Evolutionary conservation across 23 tunicate species (phyloP), one percentile per base, ranked within the genome.

Genomic region (Halocynthia aurantium): DNA sequence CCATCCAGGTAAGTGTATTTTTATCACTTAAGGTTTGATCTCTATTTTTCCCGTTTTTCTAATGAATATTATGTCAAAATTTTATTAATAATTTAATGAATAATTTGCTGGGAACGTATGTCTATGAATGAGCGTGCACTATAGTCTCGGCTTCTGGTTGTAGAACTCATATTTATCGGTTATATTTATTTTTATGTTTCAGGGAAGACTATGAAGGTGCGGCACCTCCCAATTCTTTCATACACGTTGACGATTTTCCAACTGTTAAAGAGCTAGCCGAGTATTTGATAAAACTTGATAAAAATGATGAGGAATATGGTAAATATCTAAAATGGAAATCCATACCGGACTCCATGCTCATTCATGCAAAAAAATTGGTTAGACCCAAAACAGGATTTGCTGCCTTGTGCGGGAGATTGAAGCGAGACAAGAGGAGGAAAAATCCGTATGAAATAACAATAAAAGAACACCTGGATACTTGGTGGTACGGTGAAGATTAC

Each of bases 401-500:
- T 13, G 22, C 70, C 10, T 49, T 55, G 8, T 22, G 17, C 4
- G 19, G 58, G 5, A 18, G 56, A 57, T 52, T 17, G 57, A 61
- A 53, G n/a, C 65, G 7, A 2, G 70, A 64, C 10, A 7, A 12
- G 51, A 12, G 10, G 40, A 58, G 52, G 56, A 57, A 55, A n/a
- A 66, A 57, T 51, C 15, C 80, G 80, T 61, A 52, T 12, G 44
- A 79, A 72, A 80, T 54, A 57, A 40, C 22, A 40, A 65, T 73
- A 72, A 18, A 6, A 21, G 31, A 51, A 56, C 22, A 78, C 2
- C 57, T 88, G 6, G 83, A 77, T 71, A 53, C 52, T 11, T 88
- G 94, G 94, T 88, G 94, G 94, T 88, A 67, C 61, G 94, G 94
- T 5, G 51, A 69, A 52, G 82, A 78, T 0, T 89, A 89, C 57